Evolutionary conservation across 2,797 vertebrate genomes (phyloP).

Genomic region (Bufotes viridis): DNA sequence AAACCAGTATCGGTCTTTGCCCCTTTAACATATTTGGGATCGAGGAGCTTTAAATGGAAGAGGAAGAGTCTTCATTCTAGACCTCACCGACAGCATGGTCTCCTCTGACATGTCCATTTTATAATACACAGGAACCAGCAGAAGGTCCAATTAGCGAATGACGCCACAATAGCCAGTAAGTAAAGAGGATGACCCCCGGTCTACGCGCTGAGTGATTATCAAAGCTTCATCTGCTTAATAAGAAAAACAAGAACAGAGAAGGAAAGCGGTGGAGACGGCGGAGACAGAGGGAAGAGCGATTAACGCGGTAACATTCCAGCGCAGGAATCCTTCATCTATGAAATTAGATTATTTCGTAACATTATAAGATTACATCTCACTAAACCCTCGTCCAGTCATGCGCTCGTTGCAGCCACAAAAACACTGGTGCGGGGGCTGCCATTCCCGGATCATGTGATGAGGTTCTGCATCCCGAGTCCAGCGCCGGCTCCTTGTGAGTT

Average conservation of each 20-base stretch:
- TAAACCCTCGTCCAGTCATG: constrained; percentile 44
- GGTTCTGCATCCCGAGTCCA: constrained; percentile 36
- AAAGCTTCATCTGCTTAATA: not conserved
- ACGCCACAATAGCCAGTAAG: no score
- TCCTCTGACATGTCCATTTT: not conserved
- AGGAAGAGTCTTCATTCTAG: not conserved
- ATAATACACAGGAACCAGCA: not conserved
- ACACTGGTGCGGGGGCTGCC: constrained; percentile 12
- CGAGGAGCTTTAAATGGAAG: not conserved
- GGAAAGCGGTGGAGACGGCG: not conserved
- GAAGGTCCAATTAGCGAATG: no score
- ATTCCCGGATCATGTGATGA: constrained; percentile 47
- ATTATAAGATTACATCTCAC: constrained; percentile 42
- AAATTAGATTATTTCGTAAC: constrained; percentile 55
- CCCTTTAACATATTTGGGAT: not conserved
- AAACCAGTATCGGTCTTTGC: no score
- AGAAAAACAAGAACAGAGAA: not conserved
- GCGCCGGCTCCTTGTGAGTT: constrained; percentile 22
- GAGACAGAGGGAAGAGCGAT: not conserved
- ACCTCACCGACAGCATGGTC: not conserved
- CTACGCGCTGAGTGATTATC: not conserved
- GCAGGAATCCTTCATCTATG: constrained; percentile 37
- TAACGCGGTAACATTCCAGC: not conserved
- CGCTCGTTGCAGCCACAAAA: not conserved
- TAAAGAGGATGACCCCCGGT: no score